A percentile compares a stretch with the other conserved stretches of the same genome.
phyloP scores from a whole-genome alignment of 2,888 invertebrate species.

The Iselma pallidipennis region DNA sequence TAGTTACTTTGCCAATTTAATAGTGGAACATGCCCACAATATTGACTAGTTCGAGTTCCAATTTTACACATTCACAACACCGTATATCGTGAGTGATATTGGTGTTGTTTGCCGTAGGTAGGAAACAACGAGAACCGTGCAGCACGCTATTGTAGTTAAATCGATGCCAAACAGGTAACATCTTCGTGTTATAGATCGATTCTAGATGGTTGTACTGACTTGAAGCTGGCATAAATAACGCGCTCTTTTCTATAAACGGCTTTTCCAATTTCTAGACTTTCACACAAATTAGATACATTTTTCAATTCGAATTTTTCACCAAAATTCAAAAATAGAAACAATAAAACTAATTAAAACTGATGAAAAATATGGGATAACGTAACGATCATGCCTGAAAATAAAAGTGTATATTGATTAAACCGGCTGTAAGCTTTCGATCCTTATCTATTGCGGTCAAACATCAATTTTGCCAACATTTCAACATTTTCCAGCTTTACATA shows the following conservation, averaged over 20 bases:
- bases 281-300: too few species aligned
- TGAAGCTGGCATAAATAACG: constrained; percentile 19
- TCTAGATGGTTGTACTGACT: constrained; percentile 14
- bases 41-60: constrained; percentile 6
- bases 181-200: constrained; percentile 26
- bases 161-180: constrained; percentile 32
- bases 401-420: too few species aligned
- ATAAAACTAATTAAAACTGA: too few species aligned
- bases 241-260: background rate
- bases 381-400: too few species aligned
- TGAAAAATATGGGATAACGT: too few species aligned
- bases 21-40: background rate
- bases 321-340: too few species aligned
- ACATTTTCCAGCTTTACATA: too few species aligned
- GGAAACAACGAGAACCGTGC: constrained; percentile 28
- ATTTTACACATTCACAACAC: constrained; percentile 30
- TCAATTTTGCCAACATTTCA: too few species aligned
- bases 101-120: constrained; percentile 17
- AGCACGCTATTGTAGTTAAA: constrained; percentile 31
- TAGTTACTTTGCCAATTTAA: background rate
- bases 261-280: background rate
- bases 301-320: too few species aligned
- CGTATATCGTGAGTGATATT: constrained; percentile 35
- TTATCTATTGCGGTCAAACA: too few species aligned
- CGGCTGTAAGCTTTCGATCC: too few species aligned